Base-by-base conservation (phyloP, 1,140 invertebrate species). In the Homalodisca vitripennis region DNA sequence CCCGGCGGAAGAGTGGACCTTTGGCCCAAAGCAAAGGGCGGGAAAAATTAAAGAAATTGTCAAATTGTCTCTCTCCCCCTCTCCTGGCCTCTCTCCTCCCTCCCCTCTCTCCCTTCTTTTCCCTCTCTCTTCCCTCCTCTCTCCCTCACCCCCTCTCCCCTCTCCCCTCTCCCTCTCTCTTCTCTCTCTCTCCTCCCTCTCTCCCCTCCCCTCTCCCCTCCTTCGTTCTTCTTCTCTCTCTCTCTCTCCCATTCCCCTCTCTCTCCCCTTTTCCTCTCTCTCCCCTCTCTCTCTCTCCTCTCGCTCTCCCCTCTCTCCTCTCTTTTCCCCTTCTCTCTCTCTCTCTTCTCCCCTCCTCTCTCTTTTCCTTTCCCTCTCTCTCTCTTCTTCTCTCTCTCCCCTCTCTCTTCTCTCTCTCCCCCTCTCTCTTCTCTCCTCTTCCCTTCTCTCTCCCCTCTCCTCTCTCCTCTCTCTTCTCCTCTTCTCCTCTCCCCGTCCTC, bases 191-290 rank as follows among this genome's bases (percentile, higher is more conserved):
- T 17, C 17, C 34, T 41, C 34, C 34, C 17, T 6, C 17, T 41
- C 34, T 41, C 17, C 34, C 34, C 34, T 41, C 6, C 17, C 34
- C 17, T 17, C 34, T 17, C 34, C 17, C 17, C 6, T 41, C 34
- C 17, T 17, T 17, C 34, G 6, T 41, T 6, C 17, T 17, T 41
- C 34, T 41, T 17, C 17, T 6, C 17, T 41, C 34, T 41, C 17
- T 17, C 34, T 17, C 6, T 10, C 17, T 17, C 17, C 34, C 34
- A 6, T 10, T 41, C 6, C 6, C 17, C 34, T 41, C 17, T 17
- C 34, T 17, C n/a, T n/a, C 17, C 80, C 27, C n/a, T 2, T 24
- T 26, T 14, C 31, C 22, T 27, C 22, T 26, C 27, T 3, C 3
- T 62, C 22, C 57, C 31, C 14, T 26, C n/a, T 62, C 26, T 1